These are phyloP conservation scores for Ligdia adustata DNA, from an alignment of 2,888 invertebrate genomes.

Conservation along the genomic window DNA sequence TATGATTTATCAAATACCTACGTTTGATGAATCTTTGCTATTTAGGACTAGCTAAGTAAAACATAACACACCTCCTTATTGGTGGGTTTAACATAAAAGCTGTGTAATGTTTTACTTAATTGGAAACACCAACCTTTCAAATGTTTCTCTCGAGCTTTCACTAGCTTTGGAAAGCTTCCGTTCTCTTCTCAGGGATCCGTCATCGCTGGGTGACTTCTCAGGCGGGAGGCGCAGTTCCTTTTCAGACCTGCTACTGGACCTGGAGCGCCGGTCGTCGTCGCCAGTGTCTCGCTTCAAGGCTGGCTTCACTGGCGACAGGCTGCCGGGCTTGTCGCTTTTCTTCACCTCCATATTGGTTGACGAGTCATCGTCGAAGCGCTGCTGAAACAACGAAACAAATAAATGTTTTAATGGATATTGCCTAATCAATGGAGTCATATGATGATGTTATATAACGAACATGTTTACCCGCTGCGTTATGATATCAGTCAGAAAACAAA, in stretches of 20 bases:
- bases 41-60: no score
- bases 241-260: conserved; percentile 69
- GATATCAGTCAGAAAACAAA: no score
- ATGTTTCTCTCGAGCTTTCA: conserved; percentile 69
- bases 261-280: conserved; percentile 60
- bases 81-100: no score
- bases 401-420: no score
- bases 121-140: conserved; percentile 63
- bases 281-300: conserved; percentile 60
- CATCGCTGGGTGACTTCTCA: conserved; percentile 71
- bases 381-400: conserved; percentile 43
- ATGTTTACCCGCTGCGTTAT: no score
- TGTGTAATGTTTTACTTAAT: no score
- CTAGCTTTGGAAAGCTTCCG: conserved; percentile 63
- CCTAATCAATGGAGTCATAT: no score
- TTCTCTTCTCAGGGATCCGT: conserved; percentile 52
- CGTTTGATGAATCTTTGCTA: no score
- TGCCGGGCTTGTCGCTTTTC: conserved; percentile 74
- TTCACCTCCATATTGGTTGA: conserved; percentile 76
- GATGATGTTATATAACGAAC: no score
- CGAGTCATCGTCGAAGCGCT: conserved; percentile 59
- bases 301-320: conserved; percentile 68
- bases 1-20: no score
- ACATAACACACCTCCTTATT: no score
- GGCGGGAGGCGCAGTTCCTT: conserved; percentile 67